Evolutionary conservation across 2,113 vertebrate genomes (phyloP).

Genomic region (Notarius quadriscutis): DNA sequence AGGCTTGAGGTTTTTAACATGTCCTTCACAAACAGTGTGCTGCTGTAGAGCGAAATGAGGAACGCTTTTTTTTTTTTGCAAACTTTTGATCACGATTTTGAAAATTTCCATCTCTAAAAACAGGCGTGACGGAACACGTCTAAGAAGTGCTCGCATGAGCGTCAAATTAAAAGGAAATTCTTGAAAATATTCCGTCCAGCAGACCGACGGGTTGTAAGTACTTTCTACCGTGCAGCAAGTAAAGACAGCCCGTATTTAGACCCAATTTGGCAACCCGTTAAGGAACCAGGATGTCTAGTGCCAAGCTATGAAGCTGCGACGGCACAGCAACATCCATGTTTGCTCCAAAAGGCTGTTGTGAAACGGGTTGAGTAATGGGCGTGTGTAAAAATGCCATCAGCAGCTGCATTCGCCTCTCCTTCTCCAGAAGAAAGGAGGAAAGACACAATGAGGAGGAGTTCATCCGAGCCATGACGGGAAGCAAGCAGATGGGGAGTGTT

Average conservation of each 20-base stretch:
- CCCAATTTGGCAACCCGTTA: conserved; percentile 14
- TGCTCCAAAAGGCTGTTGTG: conserved; percentile 9
- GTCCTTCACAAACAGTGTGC: neutral
- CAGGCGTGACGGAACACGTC: neutral
- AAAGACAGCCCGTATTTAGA: conserved; percentile 23
- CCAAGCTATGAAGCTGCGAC: conserved; percentile 3
- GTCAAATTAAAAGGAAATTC: conserved; percentile 7
- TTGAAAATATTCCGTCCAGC: neutral
- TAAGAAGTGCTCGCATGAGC: neutral
- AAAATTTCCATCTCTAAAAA: neutral
- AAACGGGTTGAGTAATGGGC: neutral
- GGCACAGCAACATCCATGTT: neutral
- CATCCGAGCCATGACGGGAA: conserved; percentile 42
- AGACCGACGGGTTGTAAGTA: neutral
- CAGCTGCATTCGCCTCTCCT: conserved; percentile 14
- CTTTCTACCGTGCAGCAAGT: conserved; percentile 9
- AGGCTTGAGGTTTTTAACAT: neutral
- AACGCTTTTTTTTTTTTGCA: neutral
- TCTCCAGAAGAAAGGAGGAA: neutral
- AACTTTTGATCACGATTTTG: neutral
- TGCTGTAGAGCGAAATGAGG: neutral
- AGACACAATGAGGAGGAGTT: conserved; percentile 26
- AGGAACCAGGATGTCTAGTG: neutral
- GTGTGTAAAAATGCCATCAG: neutral
- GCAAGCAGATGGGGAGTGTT: conserved; percentile 40